Evolutionary conservation across 2,797 vertebrate genomes (phyloP), one percentile per base, ranked within the genome.

Genomic region (Lutjanus campechanus): DNA sequence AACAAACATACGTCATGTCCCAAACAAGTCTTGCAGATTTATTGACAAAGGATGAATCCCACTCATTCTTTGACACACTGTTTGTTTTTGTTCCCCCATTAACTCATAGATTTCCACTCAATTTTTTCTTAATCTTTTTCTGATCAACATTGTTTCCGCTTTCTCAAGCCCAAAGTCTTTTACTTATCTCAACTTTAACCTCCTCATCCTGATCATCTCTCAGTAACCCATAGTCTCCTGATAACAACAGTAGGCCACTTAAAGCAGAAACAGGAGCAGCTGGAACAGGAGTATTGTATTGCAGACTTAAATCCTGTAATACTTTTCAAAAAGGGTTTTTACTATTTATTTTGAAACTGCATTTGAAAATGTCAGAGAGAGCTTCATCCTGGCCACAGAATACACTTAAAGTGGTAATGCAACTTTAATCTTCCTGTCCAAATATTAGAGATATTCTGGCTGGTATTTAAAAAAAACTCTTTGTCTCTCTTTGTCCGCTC

Each of bases 261-360:
- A 64, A 72, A 54, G 59, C 50, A 63, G 36, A 54, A 46, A 20
- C 25, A 16, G 40, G 22, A 44, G 47, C 1, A 58, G 40, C 17
- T 69, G 20, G 4, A 67, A 29, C 49, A 41, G 22, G n/a, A 53
- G 46, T 60, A 0, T 19, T 36, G 29, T 36, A 36, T 36, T 36
- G 29, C 29, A 36, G 29, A 36, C 29, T 36, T 36, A 4, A 36
- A 4, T 36, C 5, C 3, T 4, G 5, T 36, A 36, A 5, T 36
- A 36, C 29, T 36, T 36, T 36, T 36, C 29, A 74, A 49, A 54
- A 22, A 22, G 4, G 11, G 11, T 44, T 79, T 55, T 76, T 19
- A 62, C 0, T 16, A 5, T 81, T 79, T 44, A 62, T 70, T 47
- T 68, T 15, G 19, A 87, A 82, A 83, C 56, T 74, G 55, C 49